These are phyloP conservation scores for Mimumesa dahlbomi DNA, from an alignment of 2,888 invertebrate genomes.

Conservation along the genomic window DNA sequence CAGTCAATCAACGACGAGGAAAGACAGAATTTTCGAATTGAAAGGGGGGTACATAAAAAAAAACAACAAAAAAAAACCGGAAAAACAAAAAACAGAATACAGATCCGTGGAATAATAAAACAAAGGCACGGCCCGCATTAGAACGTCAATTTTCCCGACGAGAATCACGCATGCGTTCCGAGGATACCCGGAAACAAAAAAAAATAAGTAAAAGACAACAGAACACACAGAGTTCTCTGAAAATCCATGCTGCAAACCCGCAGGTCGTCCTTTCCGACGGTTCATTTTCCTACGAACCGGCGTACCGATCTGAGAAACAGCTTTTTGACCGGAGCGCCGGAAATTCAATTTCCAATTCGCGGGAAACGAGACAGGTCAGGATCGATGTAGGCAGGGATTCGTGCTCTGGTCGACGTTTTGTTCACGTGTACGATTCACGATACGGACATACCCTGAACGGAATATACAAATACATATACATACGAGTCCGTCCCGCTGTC, in stretches of 20 bases:
- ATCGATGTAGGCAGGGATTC: slow-evolving; percentile 57
- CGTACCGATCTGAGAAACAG: slow-evolving; percentile 31
- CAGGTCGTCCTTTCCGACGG: slow-evolving; percentile 6
- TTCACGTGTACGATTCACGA: slow-evolving; percentile 32
- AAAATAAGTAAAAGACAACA: too few species aligned
- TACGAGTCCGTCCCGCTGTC: slow-evolving; percentile 5
- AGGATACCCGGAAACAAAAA: too few species aligned
- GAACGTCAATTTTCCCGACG: too few species aligned
- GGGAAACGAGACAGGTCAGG: slow-evolving; percentile 40
- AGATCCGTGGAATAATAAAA: too few species aligned
- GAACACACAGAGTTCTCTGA: too few species aligned
- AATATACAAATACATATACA: slow-evolving; percentile 13
- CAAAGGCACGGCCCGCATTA: too few species aligned
- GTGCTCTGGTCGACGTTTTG: slow-evolving; percentile 39
- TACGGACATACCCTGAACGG: slow-evolving; percentile 8
- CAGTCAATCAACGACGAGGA: too few species aligned
- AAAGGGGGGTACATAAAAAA: too few species aligned
- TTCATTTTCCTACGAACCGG: slow-evolving; percentile 1
- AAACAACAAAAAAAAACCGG: too few species aligned
- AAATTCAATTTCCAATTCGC: slow-evolving; percentile 56
- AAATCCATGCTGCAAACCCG: slow-evolving; percentile 5
- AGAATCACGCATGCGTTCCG: too few species aligned
- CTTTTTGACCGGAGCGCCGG: slow-evolving; percentile 16
- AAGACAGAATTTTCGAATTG: too few species aligned
- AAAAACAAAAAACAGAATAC: too few species aligned